phyloP scores from a whole-genome alignment of 2,797 vertebrate species.

The Petrocephalus schoutedeni region DNA sequence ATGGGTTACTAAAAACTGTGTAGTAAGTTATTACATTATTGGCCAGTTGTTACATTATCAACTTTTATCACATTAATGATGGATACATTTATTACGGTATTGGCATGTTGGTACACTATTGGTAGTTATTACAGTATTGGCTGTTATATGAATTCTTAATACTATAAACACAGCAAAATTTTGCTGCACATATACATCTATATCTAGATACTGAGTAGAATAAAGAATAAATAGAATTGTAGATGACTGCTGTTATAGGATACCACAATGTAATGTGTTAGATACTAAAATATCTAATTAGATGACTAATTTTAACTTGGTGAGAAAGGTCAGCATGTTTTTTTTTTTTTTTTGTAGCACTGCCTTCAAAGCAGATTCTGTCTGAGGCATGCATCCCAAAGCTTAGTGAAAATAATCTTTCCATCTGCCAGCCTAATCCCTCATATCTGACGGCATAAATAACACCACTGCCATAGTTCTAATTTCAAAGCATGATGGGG shows the following conservation, averaged over 20 bases:
- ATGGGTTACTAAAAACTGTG: no score
- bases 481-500: neutral
- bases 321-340: neutral
- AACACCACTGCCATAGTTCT: neutral
- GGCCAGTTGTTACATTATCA: no score
- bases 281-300: neutral
- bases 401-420: neutral
- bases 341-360: neutral
- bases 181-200: neutral
- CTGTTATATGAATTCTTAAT: neutral
- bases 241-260: neutral
- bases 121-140: neutral
- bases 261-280: neutral
- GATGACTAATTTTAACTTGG: slow-evolving; percentile 1
- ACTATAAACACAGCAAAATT: neutral
- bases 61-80: no score
- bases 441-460: neutral
- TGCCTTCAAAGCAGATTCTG: neutral
- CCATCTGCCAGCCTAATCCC: neutral
- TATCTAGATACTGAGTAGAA: neutral
- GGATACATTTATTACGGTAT: neutral
- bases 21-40: no score
- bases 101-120: neutral
- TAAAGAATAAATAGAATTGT: neutral
- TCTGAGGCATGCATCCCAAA: neutral